A percentile compares a stretch with the other conserved stretches of the same genome.
Conservation (phyloP, 2,888 invertebrate genomes). For the Rhingia rostrata region DNA sequence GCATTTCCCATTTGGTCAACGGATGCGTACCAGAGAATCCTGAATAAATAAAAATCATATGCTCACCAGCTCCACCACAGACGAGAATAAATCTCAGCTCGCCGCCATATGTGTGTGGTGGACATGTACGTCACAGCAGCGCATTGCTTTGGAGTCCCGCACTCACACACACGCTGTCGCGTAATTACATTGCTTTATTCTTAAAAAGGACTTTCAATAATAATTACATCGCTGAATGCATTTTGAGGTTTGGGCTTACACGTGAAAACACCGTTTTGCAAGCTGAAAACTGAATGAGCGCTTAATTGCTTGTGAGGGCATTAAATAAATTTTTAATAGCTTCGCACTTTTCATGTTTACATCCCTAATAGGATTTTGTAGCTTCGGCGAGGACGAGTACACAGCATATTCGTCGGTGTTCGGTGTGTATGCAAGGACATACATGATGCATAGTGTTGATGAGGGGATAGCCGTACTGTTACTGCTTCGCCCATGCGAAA, state of each 20-base stretch:
- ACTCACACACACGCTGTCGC: conserved; percentile 51
- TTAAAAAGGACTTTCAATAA: conserved; percentile 74
- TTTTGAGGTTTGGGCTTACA: conserved; percentile 73
- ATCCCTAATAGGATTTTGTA: conserved; percentile 81
- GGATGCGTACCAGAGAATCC: conserved; percentile 30
- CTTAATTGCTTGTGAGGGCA: conserved; percentile 83
- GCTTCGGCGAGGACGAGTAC: neutral
- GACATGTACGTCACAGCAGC: neutral
- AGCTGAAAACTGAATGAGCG: conserved; percentile 80
- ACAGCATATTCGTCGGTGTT: neutral
- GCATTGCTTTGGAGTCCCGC: conserved; percentile 3
- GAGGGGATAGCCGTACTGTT: neutral
- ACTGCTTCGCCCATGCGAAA: conserved; percentile 42
- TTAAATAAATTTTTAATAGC: conserved; percentile 83
- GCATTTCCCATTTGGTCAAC: neutral
- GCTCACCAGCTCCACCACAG: conserved; percentile 26
- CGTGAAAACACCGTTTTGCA: conserved; percentile 68
- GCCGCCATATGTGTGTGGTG: conserved; percentile 27
- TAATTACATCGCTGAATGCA: conserved; percentile 74
- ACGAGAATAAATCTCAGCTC: conserved; percentile 62
- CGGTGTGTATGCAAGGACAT: conserved; percentile 5
- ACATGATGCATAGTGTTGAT: neutral
- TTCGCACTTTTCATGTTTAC: conserved; percentile 82
- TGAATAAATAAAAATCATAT: conserved; percentile 52
- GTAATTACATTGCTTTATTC: conserved; percentile 70